Evolutionary conservation across 1,140 invertebrate species (phyloP), one percentile per base, ranked within the genome.

Genomic region (Neuroterus valhalla): DNA sequence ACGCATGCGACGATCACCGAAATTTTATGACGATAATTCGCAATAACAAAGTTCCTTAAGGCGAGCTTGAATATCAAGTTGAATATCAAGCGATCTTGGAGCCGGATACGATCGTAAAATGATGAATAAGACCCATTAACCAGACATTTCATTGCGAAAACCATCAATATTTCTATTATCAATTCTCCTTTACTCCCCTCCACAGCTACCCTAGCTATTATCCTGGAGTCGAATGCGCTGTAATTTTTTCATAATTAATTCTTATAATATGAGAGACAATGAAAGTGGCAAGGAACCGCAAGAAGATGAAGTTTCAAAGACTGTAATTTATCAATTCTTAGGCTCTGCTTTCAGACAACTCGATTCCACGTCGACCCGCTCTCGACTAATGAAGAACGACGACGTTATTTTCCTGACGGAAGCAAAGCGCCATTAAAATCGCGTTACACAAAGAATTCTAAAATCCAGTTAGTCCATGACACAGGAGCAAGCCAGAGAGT

Each of bases 21-120:
- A 75, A 82, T 82, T 83, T 85, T 81, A 83, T 75, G 82, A 78
- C 77, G 68, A 80, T 80, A 79, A 78, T 73, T 66, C 44, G 70
- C 68, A 75, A 77, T 84, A 79, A 80, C 78, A 46, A 83, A 84
- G 82, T 84, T 84, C 68, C 31, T 72, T 21, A 26, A 68, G 66
- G 69, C 17, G 70, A 75, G 42, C 72, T 71, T 72, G n/a, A n/a
- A n/a, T n/a, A n/a, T n/a, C n/a, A n/a, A 68, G 21, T 44, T 74
- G 67, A 81, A 81, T 77, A 70, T 71, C 66, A 72, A 75, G 66
- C 68, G 23, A 62, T 62, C 55, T 62, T 26, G 15, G 21, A 14
- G 15, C 72, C 71, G 74, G 42, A 74, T 68, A 69, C 45, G 67
- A 70, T 80, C 78, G 70, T 84, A 80, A 84, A 82, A 74, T 55